Conservation (phyloP, 2,797 vertebrate species). For the Fistularia commersonii region DNA sequence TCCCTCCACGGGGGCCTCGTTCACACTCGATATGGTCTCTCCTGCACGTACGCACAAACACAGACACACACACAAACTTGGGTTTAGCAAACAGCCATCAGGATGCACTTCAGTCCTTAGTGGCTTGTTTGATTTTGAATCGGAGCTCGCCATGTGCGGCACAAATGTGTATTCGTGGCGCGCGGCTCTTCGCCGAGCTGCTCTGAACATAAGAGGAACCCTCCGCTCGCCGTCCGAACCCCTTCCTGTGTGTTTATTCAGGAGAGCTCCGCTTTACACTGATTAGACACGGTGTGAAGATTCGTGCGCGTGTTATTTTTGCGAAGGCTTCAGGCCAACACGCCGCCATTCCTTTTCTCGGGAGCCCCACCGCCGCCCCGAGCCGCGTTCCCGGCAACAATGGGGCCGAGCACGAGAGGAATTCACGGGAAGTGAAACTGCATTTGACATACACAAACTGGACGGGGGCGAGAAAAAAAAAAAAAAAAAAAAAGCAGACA, state of each 20-base stretch:
- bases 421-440: constrained; percentile 78
- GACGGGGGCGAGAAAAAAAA: too few relatives aligned
- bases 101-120: constrained; percentile 13
- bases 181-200: neutral
- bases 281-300: constrained; percentile 6
- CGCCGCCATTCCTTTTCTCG: too few relatives aligned
- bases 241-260: too few relatives aligned
- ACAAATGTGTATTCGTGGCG: constrained; percentile 44
- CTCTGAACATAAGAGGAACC: too few relatives aligned
- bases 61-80: too few relatives aligned
- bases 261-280: too few relatives aligned
- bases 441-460: constrained; percentile 31
- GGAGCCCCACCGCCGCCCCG: too few relatives aligned
- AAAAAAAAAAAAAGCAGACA: too few relatives aligned
- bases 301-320: constrained; percentile 14
- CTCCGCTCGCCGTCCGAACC: too few relatives aligned
- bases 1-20: constrained; percentile 86
- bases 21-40: constrained; percentile 92
- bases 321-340: constrained; percentile 27
- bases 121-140: constrained; percentile 24
- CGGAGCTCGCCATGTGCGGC: constrained; percentile 30
- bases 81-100: too few relatives aligned
- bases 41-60: constrained; percentile 67
- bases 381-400: too few relatives aligned
- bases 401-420: constrained; percentile 55